Conservation (phyloP, 1,140 invertebrate species). For the Heterodera carotae region DNA sequence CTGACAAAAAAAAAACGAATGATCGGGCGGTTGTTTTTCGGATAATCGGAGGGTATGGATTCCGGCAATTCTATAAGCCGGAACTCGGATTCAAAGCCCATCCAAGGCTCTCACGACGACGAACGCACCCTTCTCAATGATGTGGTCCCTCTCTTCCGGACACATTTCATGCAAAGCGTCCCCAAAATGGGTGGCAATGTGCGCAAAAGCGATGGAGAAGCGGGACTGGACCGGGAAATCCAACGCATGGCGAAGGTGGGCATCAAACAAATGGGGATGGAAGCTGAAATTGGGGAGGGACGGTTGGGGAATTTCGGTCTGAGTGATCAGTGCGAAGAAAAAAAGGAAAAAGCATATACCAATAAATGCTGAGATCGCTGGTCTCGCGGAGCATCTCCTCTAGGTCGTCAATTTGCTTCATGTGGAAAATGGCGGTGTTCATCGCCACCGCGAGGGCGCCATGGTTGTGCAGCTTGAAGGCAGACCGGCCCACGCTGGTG, state of each 20-base stretch:
- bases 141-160: slow-evolving; percentile 80
- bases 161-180: slow-evolving; percentile 96
- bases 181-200: slow-evolving; percentile 96
- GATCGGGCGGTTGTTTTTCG: background rate
- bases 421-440: slow-evolving; percentile 93
- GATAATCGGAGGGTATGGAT: too few relatives aligned
- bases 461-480: slow-evolving; percentile 81
- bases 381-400: slow-evolving; percentile 94
- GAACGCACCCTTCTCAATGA: slow-evolving; percentile 55
- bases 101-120: too few relatives aligned
- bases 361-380: slow-evolving; percentile 93
- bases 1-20: slow-evolving; percentile 21
- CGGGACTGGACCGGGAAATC: slow-evolving; percentile 61
- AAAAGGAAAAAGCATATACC: slow-evolving; percentile 67
- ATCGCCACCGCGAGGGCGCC: slow-evolving; percentile 83
- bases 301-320: too few relatives aligned
- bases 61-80: too few relatives aligned
- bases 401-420: slow-evolving; percentile 96
- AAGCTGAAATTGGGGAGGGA: slow-evolving; percentile 49
- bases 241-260: slow-evolving; percentile 51
- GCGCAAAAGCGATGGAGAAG: slow-evolving; percentile 93
- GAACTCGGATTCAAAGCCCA: too few relatives aligned
- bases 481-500: slow-evolving; percentile 81
- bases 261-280: slow-evolving; percentile 57
- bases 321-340: too few relatives aligned